These are phyloP conservation scores for Perccottus glenii DNA, from an alignment of 2,113 vertebrate species.

Conservation along the genomic window DNA sequence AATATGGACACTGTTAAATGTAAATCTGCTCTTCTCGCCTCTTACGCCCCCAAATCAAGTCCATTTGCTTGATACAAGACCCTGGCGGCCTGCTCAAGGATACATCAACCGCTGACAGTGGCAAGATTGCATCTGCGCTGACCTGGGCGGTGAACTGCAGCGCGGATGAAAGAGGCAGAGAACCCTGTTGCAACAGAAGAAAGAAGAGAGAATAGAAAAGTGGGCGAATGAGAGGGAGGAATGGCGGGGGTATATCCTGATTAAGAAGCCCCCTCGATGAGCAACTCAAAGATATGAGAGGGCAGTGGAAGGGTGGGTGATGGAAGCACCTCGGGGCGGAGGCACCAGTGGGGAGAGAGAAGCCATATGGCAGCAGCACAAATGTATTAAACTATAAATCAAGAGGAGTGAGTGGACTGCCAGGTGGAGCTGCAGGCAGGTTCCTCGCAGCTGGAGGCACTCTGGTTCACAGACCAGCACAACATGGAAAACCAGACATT, in stretches of 20 bases:
- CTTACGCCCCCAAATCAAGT: neutral
- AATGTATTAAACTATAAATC: slow-evolving; percentile 81
- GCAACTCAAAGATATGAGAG: slow-evolving; percentile 64
- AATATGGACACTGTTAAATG: slow-evolving; percentile 31
- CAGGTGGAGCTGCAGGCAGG: slow-evolving; percentile 62
- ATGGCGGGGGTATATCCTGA: slow-evolving; percentile 53
- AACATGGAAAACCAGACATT: slow-evolving; percentile 16
- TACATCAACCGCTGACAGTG: slow-evolving; percentile 83
- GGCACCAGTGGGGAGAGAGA: slow-evolving; percentile 45
- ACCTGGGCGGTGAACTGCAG: slow-evolving; percentile 83
- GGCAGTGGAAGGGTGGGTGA: slow-evolving; percentile 34
- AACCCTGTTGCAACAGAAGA: slow-evolving; percentile 43
- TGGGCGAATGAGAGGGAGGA: slow-evolving; percentile 27
- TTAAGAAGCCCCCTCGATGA: slow-evolving; percentile 68
- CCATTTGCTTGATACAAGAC: slow-evolving; percentile 56
- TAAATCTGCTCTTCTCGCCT: slow-evolving; percentile 19
- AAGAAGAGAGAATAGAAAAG: slow-evolving; percentile 18
- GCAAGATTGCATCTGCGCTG: slow-evolving; percentile 82
- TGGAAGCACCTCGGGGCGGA: slow-evolving; percentile 36
- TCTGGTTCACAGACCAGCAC: slow-evolving; percentile 25
- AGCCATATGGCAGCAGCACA: slow-evolving; percentile 77
- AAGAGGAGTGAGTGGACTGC: slow-evolving; percentile 63
- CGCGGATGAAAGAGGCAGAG: slow-evolving; percentile 40
- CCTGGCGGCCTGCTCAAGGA: slow-evolving; percentile 59
- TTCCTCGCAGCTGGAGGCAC: slow-evolving; percentile 43